A percentile compares a stretch with the other conserved stretches of the same genome.
Conservation (phyloP, 1,140 invertebrate genomes). For the Achatina immaculata region DNA sequence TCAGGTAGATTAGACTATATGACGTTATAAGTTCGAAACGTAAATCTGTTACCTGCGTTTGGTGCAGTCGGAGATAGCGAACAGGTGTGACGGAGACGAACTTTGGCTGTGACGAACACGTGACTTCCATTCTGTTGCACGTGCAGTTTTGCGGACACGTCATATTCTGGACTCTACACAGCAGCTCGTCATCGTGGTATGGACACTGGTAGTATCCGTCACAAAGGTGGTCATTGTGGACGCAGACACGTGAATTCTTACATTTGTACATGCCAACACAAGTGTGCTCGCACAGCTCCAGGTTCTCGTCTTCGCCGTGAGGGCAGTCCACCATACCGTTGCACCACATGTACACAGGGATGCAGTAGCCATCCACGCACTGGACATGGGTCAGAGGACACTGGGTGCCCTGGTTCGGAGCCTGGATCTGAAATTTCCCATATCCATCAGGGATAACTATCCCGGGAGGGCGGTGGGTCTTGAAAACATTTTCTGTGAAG, state of each 20-base stretch:
- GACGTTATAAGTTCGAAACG: neutral
- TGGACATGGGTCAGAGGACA: conserved; percentile 32
- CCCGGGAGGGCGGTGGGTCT: neutral
- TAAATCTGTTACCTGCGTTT: neutral
- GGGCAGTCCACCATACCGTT: conserved; percentile 40
- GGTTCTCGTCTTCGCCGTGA: conserved; percentile 30
- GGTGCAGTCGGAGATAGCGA: conserved; percentile 25
- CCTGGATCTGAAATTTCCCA: conserved; percentile 29
- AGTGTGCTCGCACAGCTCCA: conserved; percentile 14
- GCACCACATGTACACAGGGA: conserved; percentile 39
- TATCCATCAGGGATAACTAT: conserved; percentile 25
- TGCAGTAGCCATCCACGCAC: conserved; percentile 15
- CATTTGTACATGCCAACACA: conserved; percentile 34
- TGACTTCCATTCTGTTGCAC: conserved; percentile 35
- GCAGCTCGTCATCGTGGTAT: conserved; percentile 38
- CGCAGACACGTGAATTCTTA: conserved; percentile 23
- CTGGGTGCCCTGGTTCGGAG: neutral
- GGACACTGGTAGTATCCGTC: conserved; percentile 41
- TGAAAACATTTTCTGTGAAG: neutral
- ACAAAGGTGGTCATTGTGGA: conserved; percentile 37
- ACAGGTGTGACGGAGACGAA: conserved; percentile 24
- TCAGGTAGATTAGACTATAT: conserved; percentile 31
- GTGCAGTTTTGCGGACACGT: conserved; percentile 30
- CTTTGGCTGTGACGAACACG: neutral
- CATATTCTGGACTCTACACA: conserved; percentile 23